Evolutionary conservation across 1,140 invertebrate genomes (phyloP).

Genomic region (Drosophila littoralis): DNA sequence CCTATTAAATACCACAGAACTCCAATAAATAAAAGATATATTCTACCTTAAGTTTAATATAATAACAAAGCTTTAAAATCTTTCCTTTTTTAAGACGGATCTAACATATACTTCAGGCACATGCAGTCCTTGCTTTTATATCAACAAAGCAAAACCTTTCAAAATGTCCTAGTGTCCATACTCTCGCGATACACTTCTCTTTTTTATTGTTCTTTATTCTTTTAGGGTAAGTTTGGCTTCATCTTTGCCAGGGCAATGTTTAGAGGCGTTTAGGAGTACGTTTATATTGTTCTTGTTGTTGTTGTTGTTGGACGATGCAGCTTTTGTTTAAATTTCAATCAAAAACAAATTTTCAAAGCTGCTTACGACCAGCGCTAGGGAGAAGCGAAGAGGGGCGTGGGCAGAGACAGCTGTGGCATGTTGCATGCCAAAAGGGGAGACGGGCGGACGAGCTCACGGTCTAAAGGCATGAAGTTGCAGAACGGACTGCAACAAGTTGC

Average conservation of each 20-base stretch:
- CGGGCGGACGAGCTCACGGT: slow-evolving; percentile 25
- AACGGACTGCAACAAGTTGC: slow-evolving; percentile 72
- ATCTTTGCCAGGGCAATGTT: slow-evolving; percentile 29
- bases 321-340: slow-evolving; percentile 76
- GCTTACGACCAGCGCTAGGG: slow-evolving; percentile 27
- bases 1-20: too few relatives aligned
- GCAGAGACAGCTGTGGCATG: slow-evolving; percentile 11
- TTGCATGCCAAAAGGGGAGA: slow-evolving; percentile 28
- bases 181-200: not conserved
- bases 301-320: slow-evolving; percentile 18
- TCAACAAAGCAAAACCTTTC: too few relatives aligned
- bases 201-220: slow-evolving; percentile 15
- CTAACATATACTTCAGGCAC: too few relatives aligned
- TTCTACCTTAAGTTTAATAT: too few relatives aligned
- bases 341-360: slow-evolving; percentile 72
- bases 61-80: too few relatives aligned
- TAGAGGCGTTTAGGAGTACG: slow-evolving; percentile 42
- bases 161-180: too few relatives aligned
- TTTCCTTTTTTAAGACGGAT: too few relatives aligned
- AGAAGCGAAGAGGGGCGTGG: too few relatives aligned
- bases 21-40: too few relatives aligned
- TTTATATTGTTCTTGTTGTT: slow-evolving; percentile 13
- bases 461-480: slow-evolving; percentile 41
- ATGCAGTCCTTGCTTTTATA: too few relatives aligned
- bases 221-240: slow-evolving; percentile 5